Percentiles rank a stretch among this genome's conserved stretches.
Evolutionary conservation across 2,888 invertebrate genomes (phyloP).

Genomic region (Eristalis tenax): DNA sequence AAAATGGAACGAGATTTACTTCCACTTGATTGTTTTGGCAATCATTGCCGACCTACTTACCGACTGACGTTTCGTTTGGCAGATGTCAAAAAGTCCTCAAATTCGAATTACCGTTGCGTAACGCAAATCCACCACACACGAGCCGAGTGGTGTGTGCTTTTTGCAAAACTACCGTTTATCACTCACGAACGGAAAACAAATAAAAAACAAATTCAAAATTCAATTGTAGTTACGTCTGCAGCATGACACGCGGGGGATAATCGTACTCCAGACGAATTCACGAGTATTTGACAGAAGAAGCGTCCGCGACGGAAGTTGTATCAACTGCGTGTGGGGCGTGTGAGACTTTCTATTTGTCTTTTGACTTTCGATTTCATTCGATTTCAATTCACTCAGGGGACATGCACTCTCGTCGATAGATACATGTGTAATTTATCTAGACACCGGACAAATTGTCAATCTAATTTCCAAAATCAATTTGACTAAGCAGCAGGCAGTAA

Average conservation of each 20-base stretch:
- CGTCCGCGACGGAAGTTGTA: not conserved
- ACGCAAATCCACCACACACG: not conserved
- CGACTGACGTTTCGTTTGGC: slow-evolving; percentile 19
- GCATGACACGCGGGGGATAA: not conserved
- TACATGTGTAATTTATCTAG: slow-evolving; percentile 4
- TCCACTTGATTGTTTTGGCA: not conserved
- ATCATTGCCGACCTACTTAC: slow-evolving; percentile 48
- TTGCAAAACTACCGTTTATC: not conserved
- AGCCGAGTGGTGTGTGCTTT: not conserved
- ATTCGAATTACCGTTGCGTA: slow-evolving; percentile 41
- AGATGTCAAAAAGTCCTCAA: slow-evolving; percentile 26
- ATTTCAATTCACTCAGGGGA: slow-evolving; percentile 21
- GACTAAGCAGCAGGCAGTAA: too few relatives aligned
- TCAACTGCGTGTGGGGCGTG: slow-evolving; percentile 7
- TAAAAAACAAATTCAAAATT: not conserved
- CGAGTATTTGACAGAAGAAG: slow-evolving; percentile 34
- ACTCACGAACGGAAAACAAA: not conserved
- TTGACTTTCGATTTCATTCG: slow-evolving; percentile 51
- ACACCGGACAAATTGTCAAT: not conserved
- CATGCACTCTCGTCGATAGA: not conserved
- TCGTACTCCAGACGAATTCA: slow-evolving; percentile 25
- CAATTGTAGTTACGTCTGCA: not conserved
- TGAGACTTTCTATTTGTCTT: slow-evolving; percentile 50
- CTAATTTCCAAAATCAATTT: not conserved
- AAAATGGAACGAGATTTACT: slow-evolving; percentile 26